Conservation (phyloP, 1,140 invertebrate genomes). For the Dreissena rostriformis region DNA sequence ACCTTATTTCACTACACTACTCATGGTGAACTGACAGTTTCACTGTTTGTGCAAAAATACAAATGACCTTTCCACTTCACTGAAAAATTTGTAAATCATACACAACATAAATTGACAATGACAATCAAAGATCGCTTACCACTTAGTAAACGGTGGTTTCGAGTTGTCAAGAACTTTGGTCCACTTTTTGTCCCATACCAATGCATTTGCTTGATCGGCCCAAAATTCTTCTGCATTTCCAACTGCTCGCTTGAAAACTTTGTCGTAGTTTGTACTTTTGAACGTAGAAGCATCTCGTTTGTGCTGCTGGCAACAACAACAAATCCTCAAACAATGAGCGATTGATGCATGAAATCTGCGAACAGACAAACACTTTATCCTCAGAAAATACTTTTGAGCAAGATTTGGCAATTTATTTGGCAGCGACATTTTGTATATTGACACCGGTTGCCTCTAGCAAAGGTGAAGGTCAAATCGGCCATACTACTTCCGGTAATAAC, state of each 20-base stretch:
- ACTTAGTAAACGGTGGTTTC: slow-evolving; percentile 92
- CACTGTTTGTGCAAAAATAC: no score
- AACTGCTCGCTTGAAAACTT: slow-evolving; percentile 87
- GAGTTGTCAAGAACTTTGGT: slow-evolving; percentile 91
- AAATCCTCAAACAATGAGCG: slow-evolving; percentile 20
- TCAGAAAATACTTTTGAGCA: no score
- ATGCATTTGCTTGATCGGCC: slow-evolving; percentile 87
- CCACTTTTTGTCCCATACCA: slow-evolving; percentile 93
- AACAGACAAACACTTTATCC: neutral
- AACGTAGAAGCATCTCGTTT: neutral
- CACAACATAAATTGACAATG: neutral
- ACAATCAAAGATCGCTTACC: slow-evolving; percentile 83
- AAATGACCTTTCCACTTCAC: neutral
- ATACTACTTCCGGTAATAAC: no score
- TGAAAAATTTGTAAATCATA: neutral
- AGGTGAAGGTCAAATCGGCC: slow-evolving; percentile 16
- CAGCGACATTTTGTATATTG: slow-evolving; percentile 20
- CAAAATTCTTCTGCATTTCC: slow-evolving; percentile 93
- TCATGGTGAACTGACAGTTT: no score
- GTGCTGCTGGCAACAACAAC: slow-evolving; percentile 47
- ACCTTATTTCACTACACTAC: no score
- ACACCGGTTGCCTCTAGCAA: neutral
- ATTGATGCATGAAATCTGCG: slow-evolving; percentile 35
- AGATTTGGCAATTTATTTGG: no score
- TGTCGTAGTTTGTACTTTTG: slow-evolving; percentile 83